Evolutionary conservation across 2,888 invertebrate genomes (phyloP).

Genomic region (Deroplatys truncata): DNA sequence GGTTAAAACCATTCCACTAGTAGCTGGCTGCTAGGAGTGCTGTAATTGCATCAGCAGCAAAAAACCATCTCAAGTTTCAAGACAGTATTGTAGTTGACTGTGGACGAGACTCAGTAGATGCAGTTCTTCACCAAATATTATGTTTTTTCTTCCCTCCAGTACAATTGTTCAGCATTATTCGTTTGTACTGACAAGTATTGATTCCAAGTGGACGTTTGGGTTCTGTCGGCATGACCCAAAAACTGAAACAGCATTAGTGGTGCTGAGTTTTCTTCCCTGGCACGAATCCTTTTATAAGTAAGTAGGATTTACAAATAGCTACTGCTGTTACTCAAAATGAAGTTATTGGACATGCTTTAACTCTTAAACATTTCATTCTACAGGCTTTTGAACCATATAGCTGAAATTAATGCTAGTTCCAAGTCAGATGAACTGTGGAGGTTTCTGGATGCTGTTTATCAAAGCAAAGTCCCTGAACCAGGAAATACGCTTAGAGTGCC

Average conservation of each 20-base stretch:
- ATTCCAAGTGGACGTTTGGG: constrained; percentile 96
- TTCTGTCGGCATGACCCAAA: constrained; percentile 94
- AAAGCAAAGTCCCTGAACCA: constrained; percentile 63
- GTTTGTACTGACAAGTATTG: constrained; percentile 91
- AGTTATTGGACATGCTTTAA: background rate
- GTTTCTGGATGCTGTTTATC: constrained; percentile 65
- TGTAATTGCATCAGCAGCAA: too few relatives aligned
- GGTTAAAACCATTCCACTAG: too few relatives aligned
- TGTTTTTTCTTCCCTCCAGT: constrained; percentile 52
- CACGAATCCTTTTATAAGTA: constrained; percentile 93
- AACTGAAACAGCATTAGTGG: constrained; percentile 76
- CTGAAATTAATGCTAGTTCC: constrained; percentile 64
- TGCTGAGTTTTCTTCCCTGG: constrained; percentile 91
- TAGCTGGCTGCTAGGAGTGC: too few relatives aligned
- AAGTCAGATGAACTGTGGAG: constrained; percentile 54
- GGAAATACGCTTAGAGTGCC: constrained; percentile 61
- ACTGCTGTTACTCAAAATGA: too few relatives aligned
- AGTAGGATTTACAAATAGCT: constrained; percentile 37
- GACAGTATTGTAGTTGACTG: too few relatives aligned
- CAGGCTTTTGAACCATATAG: constrained; percentile 78
- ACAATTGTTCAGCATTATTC: constrained; percentile 89
- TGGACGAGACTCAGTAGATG: background rate
- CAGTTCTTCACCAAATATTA: background rate
- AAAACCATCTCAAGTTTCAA: too few relatives aligned
- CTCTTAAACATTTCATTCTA: background rate